Evolutionary conservation across 2,888 invertebrate species (phyloP), one percentile per base, ranked within the genome.

Genomic region (Drosophila rubida): DNA sequence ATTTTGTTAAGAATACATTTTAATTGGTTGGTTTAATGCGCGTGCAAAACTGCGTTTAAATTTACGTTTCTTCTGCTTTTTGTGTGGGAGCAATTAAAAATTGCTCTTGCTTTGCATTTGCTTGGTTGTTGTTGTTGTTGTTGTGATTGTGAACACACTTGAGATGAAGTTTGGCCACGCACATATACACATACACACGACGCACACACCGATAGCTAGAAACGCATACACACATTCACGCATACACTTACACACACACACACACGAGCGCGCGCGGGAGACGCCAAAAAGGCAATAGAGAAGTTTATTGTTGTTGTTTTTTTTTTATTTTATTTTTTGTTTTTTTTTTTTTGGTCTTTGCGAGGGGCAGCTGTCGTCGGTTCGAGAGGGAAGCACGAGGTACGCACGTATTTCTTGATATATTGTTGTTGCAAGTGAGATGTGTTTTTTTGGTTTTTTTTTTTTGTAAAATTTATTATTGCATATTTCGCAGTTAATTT

Each of bases 101-200:
- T 58, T 45, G 50, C 19, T 60, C 46, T 19, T 46, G 35, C 14
- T 65, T 6, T 25, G 25, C 1, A 25, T 5, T 30, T 30, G 30
- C n/a, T 30, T 35, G 8, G 11, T 35, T 7, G 7, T 61, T 62
- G 54, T 42, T 48, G 39, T 42, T 51, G 55, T 61, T 60, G 55
- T 44, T 66, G 53, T 74, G 67, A 53, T 67, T 71, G 62, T 81
- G 81, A 78, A 75, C 75, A 79, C 83, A 72, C 64, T 78, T 59
- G 63, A 72, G 66, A 46, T 80, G 65, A 65, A 78, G 77, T 79
- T 73, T 68, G 46, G 42, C 48, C 44, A 60, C 27, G 58, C 54
- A 74, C 48, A 57, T 59, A 61, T 53, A 49, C 53, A 50, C 61
- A 53, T 55, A 50, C 42, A 53, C 55, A 45, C 22, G 37, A 53